These are phyloP conservation scores for Manduca sexta DNA, from an alignment of 1,140 invertebrate genomes.

Conservation along the genomic window DNA sequence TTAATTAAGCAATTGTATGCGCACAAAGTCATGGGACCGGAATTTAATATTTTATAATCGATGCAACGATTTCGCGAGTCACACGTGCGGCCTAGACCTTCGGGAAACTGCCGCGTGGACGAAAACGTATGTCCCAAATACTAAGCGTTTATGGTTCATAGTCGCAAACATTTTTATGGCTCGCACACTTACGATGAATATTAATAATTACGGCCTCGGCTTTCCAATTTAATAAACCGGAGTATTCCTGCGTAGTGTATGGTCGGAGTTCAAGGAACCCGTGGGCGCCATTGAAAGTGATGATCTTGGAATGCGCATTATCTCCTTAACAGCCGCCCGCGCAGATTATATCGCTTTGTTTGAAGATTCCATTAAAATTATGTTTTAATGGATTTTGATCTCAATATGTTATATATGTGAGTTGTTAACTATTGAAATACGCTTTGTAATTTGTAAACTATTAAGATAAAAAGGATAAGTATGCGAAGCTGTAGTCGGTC, in stretches of 20 bases:
- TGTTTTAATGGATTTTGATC: no score
- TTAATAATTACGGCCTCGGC: constrained; percentile 4
- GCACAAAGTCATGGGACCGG: no score
- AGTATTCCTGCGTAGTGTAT: not conserved
- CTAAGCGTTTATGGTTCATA: not conserved
- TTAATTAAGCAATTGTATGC: no score
- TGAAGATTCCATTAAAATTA: no score
- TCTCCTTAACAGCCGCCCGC: not conserved
- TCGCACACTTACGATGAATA: constrained; percentile 1
- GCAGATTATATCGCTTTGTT: not conserved
- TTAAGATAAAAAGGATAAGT: no score
- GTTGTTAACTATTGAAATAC: no score
- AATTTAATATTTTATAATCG: no score
- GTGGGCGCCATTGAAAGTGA: constrained; percentile 1
- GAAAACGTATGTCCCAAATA: constrained; percentile 3
- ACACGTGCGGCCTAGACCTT: constrained; percentile 7
- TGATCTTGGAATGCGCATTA: constrained; percentile 1
- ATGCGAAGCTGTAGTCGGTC: no score
- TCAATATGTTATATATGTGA: no score
- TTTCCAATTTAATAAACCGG: not conserved
- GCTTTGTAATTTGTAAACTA: no score
- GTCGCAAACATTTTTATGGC: constrained; percentile 1
- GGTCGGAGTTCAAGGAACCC: not conserved
- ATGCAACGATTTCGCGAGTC: no score
- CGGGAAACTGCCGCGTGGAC: not conserved